Percentiles rank a stretch among this genome's conserved stretches.
Evolutionary conservation across 2,888 invertebrate species (phyloP).

Genomic region (Mythimna pallens): DNA sequence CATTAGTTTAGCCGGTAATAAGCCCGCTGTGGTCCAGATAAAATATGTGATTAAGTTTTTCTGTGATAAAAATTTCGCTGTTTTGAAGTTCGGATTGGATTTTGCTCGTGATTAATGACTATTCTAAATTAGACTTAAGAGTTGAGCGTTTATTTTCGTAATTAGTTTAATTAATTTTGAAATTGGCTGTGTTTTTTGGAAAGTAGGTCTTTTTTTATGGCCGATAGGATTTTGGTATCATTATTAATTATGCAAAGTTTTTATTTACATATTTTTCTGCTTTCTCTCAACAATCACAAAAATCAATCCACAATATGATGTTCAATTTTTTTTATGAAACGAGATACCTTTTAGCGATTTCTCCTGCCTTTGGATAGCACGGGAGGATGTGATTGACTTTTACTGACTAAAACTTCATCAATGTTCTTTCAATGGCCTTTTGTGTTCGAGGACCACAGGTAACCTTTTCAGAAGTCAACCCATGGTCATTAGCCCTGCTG

Average conservation of each 20-base stretch:
- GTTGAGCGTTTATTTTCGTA: slow-evolving; percentile 4
- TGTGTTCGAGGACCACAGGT: too few species aligned
- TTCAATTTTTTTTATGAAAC: too few species aligned
- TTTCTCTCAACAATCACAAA: too few species aligned
- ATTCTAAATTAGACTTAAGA: slow-evolving; percentile 19
- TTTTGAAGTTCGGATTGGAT: slow-evolving; percentile 18
- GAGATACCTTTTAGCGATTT: too few species aligned
- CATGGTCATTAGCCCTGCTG: too few species aligned
- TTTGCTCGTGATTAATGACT: slow-evolving; percentile 23
- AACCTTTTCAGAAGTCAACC: too few species aligned
- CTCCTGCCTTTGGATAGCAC: too few species aligned
- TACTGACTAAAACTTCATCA: too few species aligned
- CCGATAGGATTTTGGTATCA: background rate
- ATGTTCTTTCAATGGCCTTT: too few species aligned
- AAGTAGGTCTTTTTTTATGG: background rate
- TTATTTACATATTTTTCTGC: too few species aligned
- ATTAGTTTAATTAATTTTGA: background rate
- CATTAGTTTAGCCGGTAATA: slow-evolving; percentile 57
- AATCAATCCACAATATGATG: too few species aligned
- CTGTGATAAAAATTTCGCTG: slow-evolving; percentile 22
- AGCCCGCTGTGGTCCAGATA: slow-evolving; percentile 49
- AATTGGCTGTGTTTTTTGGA: background rate
- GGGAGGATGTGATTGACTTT: too few species aligned
- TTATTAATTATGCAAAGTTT: background rate
- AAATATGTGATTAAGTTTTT: slow-evolving; percentile 47